phyloP scores from a whole-genome alignment of 2,888 invertebrate genomes.

The Galeopsomyia nigrocyanea region DNA sequence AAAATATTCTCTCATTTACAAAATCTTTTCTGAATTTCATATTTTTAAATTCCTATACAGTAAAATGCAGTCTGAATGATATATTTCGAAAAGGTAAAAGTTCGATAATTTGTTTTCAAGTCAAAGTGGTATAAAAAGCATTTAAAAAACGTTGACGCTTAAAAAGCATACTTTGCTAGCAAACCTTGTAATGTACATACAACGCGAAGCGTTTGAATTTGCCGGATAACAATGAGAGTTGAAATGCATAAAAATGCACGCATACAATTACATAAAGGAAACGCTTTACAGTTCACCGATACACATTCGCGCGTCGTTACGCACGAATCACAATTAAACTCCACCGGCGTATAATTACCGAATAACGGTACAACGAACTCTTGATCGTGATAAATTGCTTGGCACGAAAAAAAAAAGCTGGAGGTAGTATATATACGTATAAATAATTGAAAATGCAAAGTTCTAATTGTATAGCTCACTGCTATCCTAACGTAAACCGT shows the following conservation, averaged over 20 bases:
- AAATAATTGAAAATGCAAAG: slow-evolving; percentile 28
- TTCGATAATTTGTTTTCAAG: too few relatives aligned
- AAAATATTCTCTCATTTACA: too few relatives aligned
- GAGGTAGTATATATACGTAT: slow-evolving; percentile 15
- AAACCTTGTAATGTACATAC: too few relatives aligned
- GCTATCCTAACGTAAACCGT: too few relatives aligned
- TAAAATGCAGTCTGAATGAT: too few relatives aligned
- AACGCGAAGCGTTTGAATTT: background rate
- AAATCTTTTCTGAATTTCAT: too few relatives aligned
- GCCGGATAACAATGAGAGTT: slow-evolving; percentile 5
- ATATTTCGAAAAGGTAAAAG: too few relatives aligned
- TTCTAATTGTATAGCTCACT: background rate
- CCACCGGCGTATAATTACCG: slow-evolving; percentile 15
- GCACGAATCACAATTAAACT: slow-evolving; percentile 24
- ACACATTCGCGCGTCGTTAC: slow-evolving; percentile 5
- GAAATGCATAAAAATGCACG: slow-evolving; percentile 20
- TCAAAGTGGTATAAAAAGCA: too few relatives aligned
- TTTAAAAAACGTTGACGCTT: too few relatives aligned
- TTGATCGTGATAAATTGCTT: slow-evolving; percentile 33
- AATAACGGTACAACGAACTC: slow-evolving; percentile 35
- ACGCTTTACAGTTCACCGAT: slow-evolving; percentile 5
- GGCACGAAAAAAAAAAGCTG: slow-evolving; percentile 23
- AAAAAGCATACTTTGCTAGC: too few relatives aligned
- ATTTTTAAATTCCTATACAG: too few relatives aligned
- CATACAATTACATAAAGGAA: slow-evolving; percentile 14